Evolutionary conservation across 1,140 invertebrate species (phyloP), one percentile per base, ranked within the genome.

Genomic region (Bombus confusus): DNA sequence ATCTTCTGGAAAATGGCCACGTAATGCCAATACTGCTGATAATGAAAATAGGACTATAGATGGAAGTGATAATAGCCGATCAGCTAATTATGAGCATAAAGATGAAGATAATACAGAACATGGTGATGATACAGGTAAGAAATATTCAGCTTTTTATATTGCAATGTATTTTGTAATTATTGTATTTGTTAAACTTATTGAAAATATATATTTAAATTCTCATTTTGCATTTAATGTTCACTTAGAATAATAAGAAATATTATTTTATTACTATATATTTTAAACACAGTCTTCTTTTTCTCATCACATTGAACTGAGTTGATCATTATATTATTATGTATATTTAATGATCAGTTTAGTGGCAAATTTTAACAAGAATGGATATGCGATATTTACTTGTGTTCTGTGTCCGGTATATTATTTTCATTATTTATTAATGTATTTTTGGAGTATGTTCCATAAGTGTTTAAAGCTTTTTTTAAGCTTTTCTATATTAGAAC

Each of bases 1-100:
- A 10, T 94, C 94, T 10, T 94, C 93, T 10, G 92, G 93, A 47
- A 95, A 95, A 85, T 94, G 94, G 92, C 89, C 90, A 59, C 87
- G 87, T 82, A 92, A 83, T 79, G 86, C 85, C 15, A 90, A 76
- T 68, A 83, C 87, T 37, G 87, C 86, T 1, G 91, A 91, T 57
- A 88, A 79, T 47, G 92, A 94, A 78, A 91, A 84, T 80, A 88
- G 87, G 69, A 79, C 91, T 77, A 39, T 87, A 37, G 88, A 91
- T 75, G 90, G 89, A 73, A 90, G 91, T 31, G 92, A 94, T 28
- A 92, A 90, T 76, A 92, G 88, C n/a, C 92, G 92, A 83, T 92
- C 92, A 18, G 72, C 79, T 62, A 90, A 91, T 86, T 94, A 89
- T 73, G 91, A 93, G 59, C 92, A 91, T 34, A 94, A 94, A 74